Base-by-base conservation (phyloP, 2,888 invertebrate species). In the Cryptophagus acutangulus region DNA sequence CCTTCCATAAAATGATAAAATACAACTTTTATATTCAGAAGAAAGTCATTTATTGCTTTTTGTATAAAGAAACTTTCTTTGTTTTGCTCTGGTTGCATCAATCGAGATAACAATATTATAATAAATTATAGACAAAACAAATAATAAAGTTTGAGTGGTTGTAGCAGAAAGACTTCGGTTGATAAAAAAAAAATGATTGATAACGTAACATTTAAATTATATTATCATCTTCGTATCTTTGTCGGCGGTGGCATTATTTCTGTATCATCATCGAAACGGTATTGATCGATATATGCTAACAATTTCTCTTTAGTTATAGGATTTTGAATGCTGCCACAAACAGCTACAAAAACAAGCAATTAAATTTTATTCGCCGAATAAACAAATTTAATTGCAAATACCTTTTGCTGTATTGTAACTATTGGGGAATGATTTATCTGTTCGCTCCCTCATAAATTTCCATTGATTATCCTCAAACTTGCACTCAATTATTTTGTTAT, bases 401-500 rank as follows among this genome's bases (percentile, higher is more conserved):
- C 88, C 81, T 57, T 72, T 64, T 2, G 95, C 96, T 6, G 99
- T 99, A 4, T 74, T 77, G 51, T 68, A 83, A 51, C 88, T 86
- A 70, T 99, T 99, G 1, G 99, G 96, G 68, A 81, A 89, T 0
- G 92, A 90, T 71, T 99, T 99, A 70, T 99, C 99, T 0, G 89
- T 93, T 51, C 99, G 74, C 66, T 94, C 90, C 41, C 97, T 77
- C 90, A 99, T 89, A 65, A 89, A 94, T 36, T 83, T 78, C 99
- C 99, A 99, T 49, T 79, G 73, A 24, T 79, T 75, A 49, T 82
- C 77, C 46, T 91, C 88, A 58, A 72, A 83, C 57, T 82, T 86
- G 70, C 99, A 99, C 73, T 99, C 99, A 36, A 99, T 81, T 41
- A 99, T 99, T 72, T 96, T 95, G 59, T 87, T 86, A 71, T 99